A percentile compares a stretch with the other conserved stretches of the same genome.
Evolutionary conservation across 2,113 vertebrate genomes (phyloP).

Genomic region (Scomber colias): DNA sequence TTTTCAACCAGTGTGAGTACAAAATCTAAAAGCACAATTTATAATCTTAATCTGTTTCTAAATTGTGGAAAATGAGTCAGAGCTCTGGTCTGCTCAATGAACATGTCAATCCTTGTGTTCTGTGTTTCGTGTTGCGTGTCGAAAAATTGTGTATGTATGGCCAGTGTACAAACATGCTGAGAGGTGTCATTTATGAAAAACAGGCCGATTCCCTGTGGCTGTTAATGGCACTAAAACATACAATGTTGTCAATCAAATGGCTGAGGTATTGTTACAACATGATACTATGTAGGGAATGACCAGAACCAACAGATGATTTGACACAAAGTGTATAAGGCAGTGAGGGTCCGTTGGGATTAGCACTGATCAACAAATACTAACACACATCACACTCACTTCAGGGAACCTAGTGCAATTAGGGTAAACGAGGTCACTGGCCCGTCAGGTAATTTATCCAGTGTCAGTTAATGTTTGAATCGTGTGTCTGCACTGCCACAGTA

Average conservation of each 20-base stretch:
- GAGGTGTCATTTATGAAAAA: background rate
- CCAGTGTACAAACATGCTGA: background rate
- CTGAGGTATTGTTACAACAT: slow-evolving; percentile 23
- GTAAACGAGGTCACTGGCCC: slow-evolving; percentile 18
- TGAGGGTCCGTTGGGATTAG: slow-evolving; percentile 16
- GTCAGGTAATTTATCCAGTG: background rate
- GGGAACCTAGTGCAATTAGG: slow-evolving; percentile 35
- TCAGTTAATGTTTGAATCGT: background rate
- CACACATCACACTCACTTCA: slow-evolving; percentile 8
- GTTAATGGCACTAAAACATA: background rate
- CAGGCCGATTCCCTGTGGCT: background rate
- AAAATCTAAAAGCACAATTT: slow-evolving; percentile 18
- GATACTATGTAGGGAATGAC: background rate
- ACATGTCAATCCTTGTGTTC: too few species aligned
- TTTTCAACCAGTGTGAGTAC: background rate
- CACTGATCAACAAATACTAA: slow-evolving; percentile 17
- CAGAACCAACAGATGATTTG: slow-evolving; percentile 27
- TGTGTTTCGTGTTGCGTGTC: background rate
- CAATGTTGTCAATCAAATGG: background rate
- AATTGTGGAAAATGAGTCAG: background rate
- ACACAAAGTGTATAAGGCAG: slow-evolving; percentile 66
- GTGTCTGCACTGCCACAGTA: background rate
- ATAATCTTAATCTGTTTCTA: background rate
- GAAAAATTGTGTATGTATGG: background rate
- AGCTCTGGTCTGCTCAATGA: background rate